phyloP scores from a whole-genome alignment of 2,113 vertebrate genomes.

The Azemiops feae region DNA sequence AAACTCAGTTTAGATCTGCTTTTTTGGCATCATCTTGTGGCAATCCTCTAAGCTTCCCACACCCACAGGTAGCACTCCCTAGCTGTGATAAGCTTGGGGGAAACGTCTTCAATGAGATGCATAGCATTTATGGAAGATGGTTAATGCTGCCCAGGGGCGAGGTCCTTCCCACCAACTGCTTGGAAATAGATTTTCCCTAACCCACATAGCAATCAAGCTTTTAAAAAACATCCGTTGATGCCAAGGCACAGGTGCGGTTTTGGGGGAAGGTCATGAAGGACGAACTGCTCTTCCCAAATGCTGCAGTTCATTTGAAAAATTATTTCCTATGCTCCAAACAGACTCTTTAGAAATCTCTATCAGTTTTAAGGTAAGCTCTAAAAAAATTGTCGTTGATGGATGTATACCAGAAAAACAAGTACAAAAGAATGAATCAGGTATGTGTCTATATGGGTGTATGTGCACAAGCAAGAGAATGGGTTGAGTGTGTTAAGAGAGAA shows the following conservation, averaged over 20 bases:
- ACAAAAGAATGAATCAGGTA: not conserved
- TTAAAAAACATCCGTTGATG: not conserved
- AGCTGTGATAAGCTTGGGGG: not conserved
- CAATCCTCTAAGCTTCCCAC: not conserved
- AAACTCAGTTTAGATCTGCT: not conserved
- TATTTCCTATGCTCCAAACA: not conserved
- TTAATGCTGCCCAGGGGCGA: not conserved
- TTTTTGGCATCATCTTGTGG: not conserved
- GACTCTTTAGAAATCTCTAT: not conserved
- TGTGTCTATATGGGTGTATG: not conserved
- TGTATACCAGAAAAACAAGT: not conserved
- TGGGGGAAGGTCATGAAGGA: not conserved
- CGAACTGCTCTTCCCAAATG: not conserved
- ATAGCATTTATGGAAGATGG: not conserved
- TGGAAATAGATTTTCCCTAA: not conserved
- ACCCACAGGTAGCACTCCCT: not conserved
- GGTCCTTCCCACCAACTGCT: not conserved
- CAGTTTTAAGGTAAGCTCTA: not conserved
- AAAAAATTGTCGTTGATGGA: not conserved
- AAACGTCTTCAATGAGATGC: not conserved
- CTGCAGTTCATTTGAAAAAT: not conserved
- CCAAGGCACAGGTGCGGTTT: not conserved
- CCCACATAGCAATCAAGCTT: not conserved
- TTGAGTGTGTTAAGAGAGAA: not conserved
- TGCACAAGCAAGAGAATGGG: not conserved